Percentiles rank a stretch among this genome's conserved stretches.
phyloP scores from a whole-genome alignment of 1,140 invertebrate genomes.

The Zelostemma sp. region DNA sequence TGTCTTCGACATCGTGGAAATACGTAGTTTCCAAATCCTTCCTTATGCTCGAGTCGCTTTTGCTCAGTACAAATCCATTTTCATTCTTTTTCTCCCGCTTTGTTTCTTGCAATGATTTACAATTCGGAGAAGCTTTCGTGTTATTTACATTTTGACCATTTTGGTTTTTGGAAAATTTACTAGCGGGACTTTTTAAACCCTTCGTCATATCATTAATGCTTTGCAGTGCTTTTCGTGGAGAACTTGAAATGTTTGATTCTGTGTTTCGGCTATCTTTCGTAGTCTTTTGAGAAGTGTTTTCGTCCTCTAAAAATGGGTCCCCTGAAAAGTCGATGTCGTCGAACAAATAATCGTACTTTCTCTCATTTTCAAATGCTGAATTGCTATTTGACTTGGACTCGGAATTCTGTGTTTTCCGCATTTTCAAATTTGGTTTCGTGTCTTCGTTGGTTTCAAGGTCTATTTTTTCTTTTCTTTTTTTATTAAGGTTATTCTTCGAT shows the following conservation, averaged over 20 bases:
- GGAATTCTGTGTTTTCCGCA: too few relatives aligned
- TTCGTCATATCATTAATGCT: neutral
- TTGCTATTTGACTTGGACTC: too few relatives aligned
- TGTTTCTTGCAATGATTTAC: neutral
- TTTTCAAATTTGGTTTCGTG: too few relatives aligned
- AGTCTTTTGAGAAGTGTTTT: neutral
- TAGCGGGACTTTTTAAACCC: neutral
- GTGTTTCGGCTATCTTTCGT: neutral
- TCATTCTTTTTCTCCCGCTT: neutral
- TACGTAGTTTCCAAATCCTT: neutral
- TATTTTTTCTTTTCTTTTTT: neutral
- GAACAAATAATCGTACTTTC: too few relatives aligned
- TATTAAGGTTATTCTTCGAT: constrained; percentile 43
- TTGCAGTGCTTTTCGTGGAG: too few relatives aligned
- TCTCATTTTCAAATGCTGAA: too few relatives aligned
- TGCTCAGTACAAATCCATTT: neutral
- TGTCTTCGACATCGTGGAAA: constrained; percentile 22
- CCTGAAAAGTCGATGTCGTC: neutral
- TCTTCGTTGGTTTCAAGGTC: too few relatives aligned
- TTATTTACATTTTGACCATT: neutral
- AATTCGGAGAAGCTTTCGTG: neutral
- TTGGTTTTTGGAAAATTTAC: neutral
- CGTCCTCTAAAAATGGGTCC: neutral
- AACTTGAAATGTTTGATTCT: neutral
- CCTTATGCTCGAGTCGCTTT: neutral